Percentiles rank a stretch among this genome's conserved stretches.
phyloP scores from a whole-genome alignment of 2,113 vertebrate genomes.

The Callionymus lyra region DNA sequence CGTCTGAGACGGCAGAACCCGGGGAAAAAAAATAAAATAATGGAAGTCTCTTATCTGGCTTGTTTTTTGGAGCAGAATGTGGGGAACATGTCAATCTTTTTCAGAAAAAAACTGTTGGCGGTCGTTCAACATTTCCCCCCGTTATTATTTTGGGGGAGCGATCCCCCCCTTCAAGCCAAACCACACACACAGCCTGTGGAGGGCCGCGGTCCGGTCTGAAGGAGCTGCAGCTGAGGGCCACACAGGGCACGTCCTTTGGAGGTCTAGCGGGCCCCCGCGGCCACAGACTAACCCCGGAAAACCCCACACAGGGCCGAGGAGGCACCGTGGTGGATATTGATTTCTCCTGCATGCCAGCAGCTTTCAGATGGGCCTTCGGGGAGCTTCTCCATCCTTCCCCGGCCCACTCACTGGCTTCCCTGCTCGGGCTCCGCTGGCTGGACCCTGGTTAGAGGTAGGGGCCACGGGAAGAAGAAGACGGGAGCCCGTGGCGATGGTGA shows the following conservation, averaged over 20 bases:
- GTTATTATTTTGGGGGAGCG: constrained; percentile 38
- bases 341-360: constrained; percentile 63
- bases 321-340: constrained; percentile 60
- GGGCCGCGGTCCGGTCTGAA: constrained; percentile 48
- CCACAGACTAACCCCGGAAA: constrained; percentile 53
- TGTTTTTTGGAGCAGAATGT: constrained; percentile 20
- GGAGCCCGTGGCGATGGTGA: constrained; percentile 63
- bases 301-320: constrained; percentile 47
- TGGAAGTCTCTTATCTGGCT: constrained; percentile 47
- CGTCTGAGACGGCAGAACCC: constrained; percentile 30
- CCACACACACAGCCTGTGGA: constrained; percentile 61
- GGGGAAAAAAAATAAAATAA: constrained; percentile 50
- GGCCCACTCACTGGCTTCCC: constrained; percentile 62
- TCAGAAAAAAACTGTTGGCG: constrained; percentile 41
- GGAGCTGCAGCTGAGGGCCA: constrained; percentile 31
- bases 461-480: constrained; percentile 54
- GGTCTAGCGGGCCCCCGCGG: constrained; percentile 56
- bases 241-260: constrained; percentile 56
- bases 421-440: constrained; percentile 47
- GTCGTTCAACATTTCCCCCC: constrained; percentile 34
- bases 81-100: constrained; percentile 56
- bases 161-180: constrained; percentile 54
- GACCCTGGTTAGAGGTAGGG: constrained; percentile 55
- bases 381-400: constrained; percentile 53
- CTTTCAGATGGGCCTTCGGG: constrained; percentile 45